Base-by-base conservation (phyloP, 2,113 vertebrate genomes). In the Notarius quadriscutis region DNA sequence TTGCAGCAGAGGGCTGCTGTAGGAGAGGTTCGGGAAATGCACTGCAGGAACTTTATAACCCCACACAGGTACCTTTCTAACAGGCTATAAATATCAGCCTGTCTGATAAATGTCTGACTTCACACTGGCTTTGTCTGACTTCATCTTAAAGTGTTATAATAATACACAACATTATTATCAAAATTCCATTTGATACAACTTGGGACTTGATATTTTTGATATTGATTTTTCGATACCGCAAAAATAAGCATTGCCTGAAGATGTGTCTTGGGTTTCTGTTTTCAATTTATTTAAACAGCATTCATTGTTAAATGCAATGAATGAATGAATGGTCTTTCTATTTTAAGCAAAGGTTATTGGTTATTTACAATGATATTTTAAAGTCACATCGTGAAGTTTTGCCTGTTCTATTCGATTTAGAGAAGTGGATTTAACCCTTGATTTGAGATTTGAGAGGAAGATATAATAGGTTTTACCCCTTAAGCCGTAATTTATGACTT, bases 41-140 rank as follows among this genome's bases (percentile, higher is more conserved):
- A 0, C 95, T 99, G 53, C 97, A 98, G 91, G 97, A 99, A 11
- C 97, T 99, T 83, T 99, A 99, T 95, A 97, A 95, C 93, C 98
- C 98, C n/a, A 96, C 94, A 50, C 97, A 98, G 97, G 98, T 99
- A 94, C n/a, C 75, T 65, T 7, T 75, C 78, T 9, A n/a, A 51
- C 25, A 34, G 30, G 2, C 27, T 41, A 55, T 4, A 58, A 30
- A 27, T 34, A 17, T 82, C 74, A n/a, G 71, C 17, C 34, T 72
- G 1, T 53, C 41, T 78, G 41, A 77, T 77, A 22, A 17, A 85
- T 77, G 7, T 80, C 57, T 78, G 72, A 77, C 60, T 84, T 41
- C 17, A 62, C 81, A 60, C 50, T 34, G 67, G 18, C 51, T 74
- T 53, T 74, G 25, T 58, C 78, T 41, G 41, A 50, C 55, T 15